These are phyloP conservation scores for Antidorcas marsupialis DNA, from an alignment of 2,113 vertebrate species.

Conservation along the genomic window DNA sequence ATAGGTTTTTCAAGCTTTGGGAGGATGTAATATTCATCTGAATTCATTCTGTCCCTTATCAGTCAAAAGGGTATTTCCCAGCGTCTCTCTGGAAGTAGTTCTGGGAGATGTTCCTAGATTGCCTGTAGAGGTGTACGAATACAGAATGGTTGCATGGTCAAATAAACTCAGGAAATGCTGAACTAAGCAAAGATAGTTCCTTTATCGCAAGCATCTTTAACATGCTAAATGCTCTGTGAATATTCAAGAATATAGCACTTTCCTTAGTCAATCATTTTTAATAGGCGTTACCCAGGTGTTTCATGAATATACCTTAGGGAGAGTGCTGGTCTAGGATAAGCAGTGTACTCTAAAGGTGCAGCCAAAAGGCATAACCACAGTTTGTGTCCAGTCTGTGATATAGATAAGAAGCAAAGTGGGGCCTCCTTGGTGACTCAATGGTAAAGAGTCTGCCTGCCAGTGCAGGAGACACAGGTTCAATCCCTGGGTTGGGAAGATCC, in stretches of 20 bases:
- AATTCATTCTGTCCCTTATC: neutral
- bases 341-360: neutral
- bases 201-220: neutral
- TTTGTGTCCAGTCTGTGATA: accelerated
- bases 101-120: neutral
- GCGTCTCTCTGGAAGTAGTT: neutral
- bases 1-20: neutral
- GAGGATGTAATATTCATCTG: neutral
- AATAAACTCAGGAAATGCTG: neutral
- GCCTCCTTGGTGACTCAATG: neutral
- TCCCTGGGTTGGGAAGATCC: neutral
- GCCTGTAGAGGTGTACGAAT: neutral
- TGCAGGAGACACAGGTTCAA: neutral
- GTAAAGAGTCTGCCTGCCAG: neutral
- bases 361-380: neutral
- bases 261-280: neutral
- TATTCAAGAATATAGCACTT: neutral
- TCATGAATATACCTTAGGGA: neutral
- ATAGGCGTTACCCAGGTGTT: neutral
- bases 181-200: neutral
- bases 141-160: neutral
- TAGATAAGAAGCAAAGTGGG: neutral
- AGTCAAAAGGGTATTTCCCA: neutral
- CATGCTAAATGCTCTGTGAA: neutral
- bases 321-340: neutral